Conservation (phyloP, 1,140 invertebrate species). For the Heterodera carotae region DNA sequence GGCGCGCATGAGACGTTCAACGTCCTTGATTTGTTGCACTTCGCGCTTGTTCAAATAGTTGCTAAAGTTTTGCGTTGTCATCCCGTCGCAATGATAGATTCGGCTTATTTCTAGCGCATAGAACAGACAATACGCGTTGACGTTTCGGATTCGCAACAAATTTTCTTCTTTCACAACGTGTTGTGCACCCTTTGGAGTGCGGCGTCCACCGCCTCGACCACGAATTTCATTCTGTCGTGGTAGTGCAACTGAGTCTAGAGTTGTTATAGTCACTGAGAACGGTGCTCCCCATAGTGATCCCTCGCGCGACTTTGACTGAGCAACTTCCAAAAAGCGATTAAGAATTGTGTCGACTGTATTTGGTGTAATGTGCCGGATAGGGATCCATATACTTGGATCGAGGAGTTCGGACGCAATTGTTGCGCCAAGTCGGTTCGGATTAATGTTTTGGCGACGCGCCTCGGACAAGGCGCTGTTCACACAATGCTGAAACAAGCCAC, state of each 20-base stretch:
- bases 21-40: background rate
- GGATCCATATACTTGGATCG: constrained; percentile 4
- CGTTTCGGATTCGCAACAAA: background rate
- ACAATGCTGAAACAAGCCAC: background rate
- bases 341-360: constrained; percentile 1
- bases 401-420: background rate
- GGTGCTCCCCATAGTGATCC: constrained; percentile 2
- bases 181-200: background rate
- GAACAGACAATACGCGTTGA: constrained; percentile 1
- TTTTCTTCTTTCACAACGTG: background rate
- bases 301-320: constrained; percentile 6
- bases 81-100: background rate
- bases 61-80: background rate
- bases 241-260: background rate
- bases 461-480: background rate
- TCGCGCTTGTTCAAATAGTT: background rate
- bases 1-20: background rate
- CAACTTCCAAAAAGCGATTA: background rate
- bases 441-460: background rate
- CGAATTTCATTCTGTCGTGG: background rate
- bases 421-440: background rate
- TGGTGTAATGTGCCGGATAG: background rate
- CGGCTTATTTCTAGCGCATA: constrained; percentile 1
- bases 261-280: background rate
- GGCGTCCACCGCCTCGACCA: background rate